Conservation (phyloP, 2,797 vertebrate species). For the Myioborus melanocephalus region DNA sequence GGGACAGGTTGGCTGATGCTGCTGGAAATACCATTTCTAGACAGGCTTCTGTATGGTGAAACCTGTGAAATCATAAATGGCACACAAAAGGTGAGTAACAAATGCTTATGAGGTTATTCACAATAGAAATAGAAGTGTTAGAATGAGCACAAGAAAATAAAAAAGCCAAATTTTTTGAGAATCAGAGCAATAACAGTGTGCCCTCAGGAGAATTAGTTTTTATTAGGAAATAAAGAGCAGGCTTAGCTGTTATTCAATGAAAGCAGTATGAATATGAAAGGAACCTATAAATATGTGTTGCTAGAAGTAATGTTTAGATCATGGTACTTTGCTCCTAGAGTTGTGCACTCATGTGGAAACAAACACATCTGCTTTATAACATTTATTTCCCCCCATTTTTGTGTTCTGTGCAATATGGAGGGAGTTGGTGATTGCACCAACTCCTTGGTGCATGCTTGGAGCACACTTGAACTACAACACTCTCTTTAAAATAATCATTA, state of each 20-base stretch:
- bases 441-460: not conserved
- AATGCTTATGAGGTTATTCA: not conserved
- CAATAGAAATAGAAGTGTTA: not conserved
- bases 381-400: not conserved
- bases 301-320: not conserved
- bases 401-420: fast-evolving
- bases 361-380: not conserved
- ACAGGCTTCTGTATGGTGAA: not conserved
- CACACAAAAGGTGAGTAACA: not conserved
- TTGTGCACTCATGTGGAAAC: not conserved
- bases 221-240: not conserved
- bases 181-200: not conserved
- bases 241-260: not conserved
- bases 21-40: not conserved
- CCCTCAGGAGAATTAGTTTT: not conserved
- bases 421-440: not conserved
- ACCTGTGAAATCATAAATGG: not conserved
- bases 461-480: not conserved
- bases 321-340: not conserved
- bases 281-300: not conserved
- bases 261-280: not conserved
- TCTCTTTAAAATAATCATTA: not conserved
- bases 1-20: not conserved
- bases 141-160: not conserved
- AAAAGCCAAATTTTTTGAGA: not conserved